Percentiles rank a stretch among this genome's conserved stretches.
Evolutionary conservation across 2,113 vertebrate genomes (phyloP).

Genomic region (Tretioscincus oriximinensis): DNA sequence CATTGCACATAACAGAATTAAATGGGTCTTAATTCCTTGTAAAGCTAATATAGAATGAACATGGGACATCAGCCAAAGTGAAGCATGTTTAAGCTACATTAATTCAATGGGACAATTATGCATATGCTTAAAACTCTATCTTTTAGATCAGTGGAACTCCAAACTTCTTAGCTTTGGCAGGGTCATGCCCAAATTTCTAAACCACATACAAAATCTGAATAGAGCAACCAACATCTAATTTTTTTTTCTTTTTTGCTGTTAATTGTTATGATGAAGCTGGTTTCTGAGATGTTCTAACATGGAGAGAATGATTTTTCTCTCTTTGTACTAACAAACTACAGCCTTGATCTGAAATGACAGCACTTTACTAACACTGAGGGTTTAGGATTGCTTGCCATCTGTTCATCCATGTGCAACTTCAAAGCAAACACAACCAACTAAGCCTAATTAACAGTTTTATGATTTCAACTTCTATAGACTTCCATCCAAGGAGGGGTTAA

Average conservation of each 20-base stretch:
- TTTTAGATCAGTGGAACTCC: neutral
- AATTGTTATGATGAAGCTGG: constrained; percentile 43
- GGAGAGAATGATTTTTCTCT: constrained; percentile 46
- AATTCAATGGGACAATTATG: neutral
- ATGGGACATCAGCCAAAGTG: neutral
- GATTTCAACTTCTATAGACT: constrained; percentile 37
- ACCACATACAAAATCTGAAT: neutral
- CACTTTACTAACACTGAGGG: constrained; percentile 34
- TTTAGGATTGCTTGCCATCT: constrained; percentile 48
- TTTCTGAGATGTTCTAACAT: constrained; percentile 15
- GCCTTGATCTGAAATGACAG: constrained; percentile 49
- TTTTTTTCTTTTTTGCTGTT: constrained; percentile 20
- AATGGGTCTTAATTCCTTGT: neutral
- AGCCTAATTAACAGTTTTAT: constrained; percentile 47
- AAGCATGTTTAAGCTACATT: neutral
- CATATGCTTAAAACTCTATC: neutral
- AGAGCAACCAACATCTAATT: constrained; percentile 16
- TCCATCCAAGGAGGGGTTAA: constrained; percentile 44
- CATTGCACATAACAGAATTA: neutral
- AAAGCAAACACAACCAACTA: constrained; percentile 42
- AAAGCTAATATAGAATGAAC: neutral
- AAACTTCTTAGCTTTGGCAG: neutral
- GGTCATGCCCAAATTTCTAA: neutral
- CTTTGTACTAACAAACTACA: constrained; percentile 42
- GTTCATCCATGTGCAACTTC: constrained; percentile 45